Percentiles rank a stretch among this genome's conserved stretches.
phyloP scores from a whole-genome alignment of 2,888 invertebrate genomes.

The Lomographa bimaculata region DNA sequence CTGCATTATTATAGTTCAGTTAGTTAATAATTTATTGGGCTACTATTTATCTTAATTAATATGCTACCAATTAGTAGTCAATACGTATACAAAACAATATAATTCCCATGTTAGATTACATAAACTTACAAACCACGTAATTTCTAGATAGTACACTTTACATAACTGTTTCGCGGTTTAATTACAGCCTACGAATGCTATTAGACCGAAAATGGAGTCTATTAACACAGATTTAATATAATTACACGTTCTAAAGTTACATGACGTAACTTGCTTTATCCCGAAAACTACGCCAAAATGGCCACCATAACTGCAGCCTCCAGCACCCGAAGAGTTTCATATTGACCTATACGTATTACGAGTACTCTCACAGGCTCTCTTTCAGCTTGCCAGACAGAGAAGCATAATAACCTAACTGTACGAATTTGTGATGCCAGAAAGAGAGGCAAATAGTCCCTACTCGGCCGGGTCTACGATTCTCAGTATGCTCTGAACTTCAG shows the following conservation, averaged over 20 bases:
- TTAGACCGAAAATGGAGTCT: too few relatives aligned
- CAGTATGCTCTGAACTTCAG: slow-evolving; percentile 69
- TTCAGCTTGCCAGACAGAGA: slow-evolving; percentile 68
- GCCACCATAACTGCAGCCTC: slow-evolving; percentile 79
- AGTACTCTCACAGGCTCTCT: slow-evolving; percentile 70
- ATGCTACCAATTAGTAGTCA: too few relatives aligned
- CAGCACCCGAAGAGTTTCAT: slow-evolving; percentile 81
- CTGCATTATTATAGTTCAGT: too few relatives aligned
- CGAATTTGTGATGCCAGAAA: slow-evolving; percentile 42
- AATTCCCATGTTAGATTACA: too few relatives aligned
- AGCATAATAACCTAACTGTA: slow-evolving; percentile 34
- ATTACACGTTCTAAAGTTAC: slow-evolving; percentile 17
- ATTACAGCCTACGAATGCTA: too few relatives aligned
- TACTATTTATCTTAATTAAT: too few relatives aligned
- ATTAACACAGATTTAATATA: slow-evolving; percentile 22
- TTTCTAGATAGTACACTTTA: too few relatives aligned
- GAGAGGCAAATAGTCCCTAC: slow-evolving; percentile 52
- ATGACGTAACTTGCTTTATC: slow-evolving; percentile 24
- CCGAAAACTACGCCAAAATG: slow-evolving; percentile 35
- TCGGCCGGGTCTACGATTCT: slow-evolving; percentile 66
- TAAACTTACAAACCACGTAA: too few relatives aligned
- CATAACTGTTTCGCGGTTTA: too few relatives aligned
- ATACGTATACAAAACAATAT: too few relatives aligned
- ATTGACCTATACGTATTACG: slow-evolving; percentile 83
- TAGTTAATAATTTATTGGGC: too few relatives aligned